Evolutionary conservation across 2,888 invertebrate species (phyloP), one percentile per base, ranked within the genome.

Genomic region (Ypsolopha scabrella): DNA sequence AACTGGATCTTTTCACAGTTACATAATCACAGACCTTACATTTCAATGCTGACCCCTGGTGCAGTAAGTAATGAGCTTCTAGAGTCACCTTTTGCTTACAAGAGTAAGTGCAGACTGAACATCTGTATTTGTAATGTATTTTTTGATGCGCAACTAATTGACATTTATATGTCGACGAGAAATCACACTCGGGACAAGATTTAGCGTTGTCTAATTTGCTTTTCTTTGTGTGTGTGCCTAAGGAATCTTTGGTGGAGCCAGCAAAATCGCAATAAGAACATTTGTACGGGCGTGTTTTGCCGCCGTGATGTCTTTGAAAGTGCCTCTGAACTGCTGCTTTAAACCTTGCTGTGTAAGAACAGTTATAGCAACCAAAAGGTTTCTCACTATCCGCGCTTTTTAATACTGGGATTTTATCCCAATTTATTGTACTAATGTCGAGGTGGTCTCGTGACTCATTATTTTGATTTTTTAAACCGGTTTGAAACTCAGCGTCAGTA

Each of bases 201-300:
- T 79, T 48, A 0, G 49, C 6, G 0, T 52, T 43, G 0, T 66
- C 63, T 0, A 72, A 68, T 8, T 64, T 59, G 46, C 78, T 80
- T 0, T 80, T 52, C 54, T 77, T 79, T n/a, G 70, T 76, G 46
- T 81, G 81, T 9, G 80, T 55, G 0, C 72, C 58, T 6, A 80
- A 77, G 41, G 79, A 75, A 10, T 82, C 81, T 57, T 77, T 76
- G 0, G 80, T 81, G 63, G 80, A 80, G 0, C 80, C 78, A 0
- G 73, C 68, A 41, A 80, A 81, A 34, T 75, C 75, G 48, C 81
- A 82, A 44, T 78, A 75, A 0, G 65, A 51, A 46, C 81, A 82
- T 52, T 74, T 74, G 52, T 72, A 82, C 0, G 81, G 81, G 3
- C 71, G 55, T 13, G 68, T 68, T 0, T 70, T 57, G 0, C 53